phyloP scores from a whole-genome alignment of 2,888 invertebrate genomes.

The Drosophila suboccidentalis region DNA sequence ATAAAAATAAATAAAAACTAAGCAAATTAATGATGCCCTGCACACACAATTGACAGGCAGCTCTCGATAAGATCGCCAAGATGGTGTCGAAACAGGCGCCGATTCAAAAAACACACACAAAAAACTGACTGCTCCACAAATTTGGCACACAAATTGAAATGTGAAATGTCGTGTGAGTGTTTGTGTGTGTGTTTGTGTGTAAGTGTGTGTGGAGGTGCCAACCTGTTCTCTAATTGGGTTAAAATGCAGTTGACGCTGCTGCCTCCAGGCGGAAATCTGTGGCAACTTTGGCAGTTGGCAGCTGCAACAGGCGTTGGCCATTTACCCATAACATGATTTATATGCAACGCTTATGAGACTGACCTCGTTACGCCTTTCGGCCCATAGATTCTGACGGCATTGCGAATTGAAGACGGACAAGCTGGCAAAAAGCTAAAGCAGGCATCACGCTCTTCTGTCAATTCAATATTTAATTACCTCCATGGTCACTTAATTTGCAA shows the following conservation, averaged over 20 bases:
- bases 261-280: slow-evolving; percentile 77
- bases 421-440: not conserved
- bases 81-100: slow-evolving; percentile 57
- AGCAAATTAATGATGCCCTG: slow-evolving; percentile 62
- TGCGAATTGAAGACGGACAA: slow-evolving; percentile 27
- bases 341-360: slow-evolving; percentile 59
- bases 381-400: slow-evolving; percentile 30
- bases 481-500: slow-evolving; percentile 20
- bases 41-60: slow-evolving; percentile 61
- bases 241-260: slow-evolving; percentile 71
- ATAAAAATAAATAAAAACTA: slow-evolving; percentile 21
- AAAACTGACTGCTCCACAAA: slow-evolving; percentile 61
- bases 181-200: slow-evolving; percentile 27
- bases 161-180: slow-evolving; percentile 49
- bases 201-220: slow-evolving; percentile 63
- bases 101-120: slow-evolving; percentile 27
- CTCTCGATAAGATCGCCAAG: slow-evolving; percentile 51
- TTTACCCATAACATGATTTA: slow-evolving; percentile 75
- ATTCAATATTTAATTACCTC: slow-evolving; percentile 21
- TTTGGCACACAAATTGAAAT: slow-evolving; percentile 68
- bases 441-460: slow-evolving; percentile 24
- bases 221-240: slow-evolving; percentile 83
- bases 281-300: slow-evolving; percentile 45
- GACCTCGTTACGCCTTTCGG: slow-evolving; percentile 42
- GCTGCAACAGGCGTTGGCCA: slow-evolving; percentile 68